Percentiles rank a stretch among this genome's conserved stretches.
These are phyloP conservation scores for Parasteatoda lunata DNA, from an alignment of 2,888 invertebrate species.

Conservation along the genomic window DNA sequence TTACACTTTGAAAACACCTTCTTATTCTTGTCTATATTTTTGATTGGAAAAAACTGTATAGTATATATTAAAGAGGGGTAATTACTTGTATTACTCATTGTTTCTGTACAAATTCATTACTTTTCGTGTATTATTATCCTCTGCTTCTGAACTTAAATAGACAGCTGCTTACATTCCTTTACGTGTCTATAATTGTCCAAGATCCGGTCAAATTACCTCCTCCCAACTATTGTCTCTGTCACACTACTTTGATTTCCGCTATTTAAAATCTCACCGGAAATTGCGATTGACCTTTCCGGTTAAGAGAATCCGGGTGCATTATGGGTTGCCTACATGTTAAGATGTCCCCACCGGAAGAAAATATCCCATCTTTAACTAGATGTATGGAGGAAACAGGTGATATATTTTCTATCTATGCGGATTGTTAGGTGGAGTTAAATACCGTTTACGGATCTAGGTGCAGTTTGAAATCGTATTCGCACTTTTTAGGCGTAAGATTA, in stretches of 20 bases:
- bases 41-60: too few relatives aligned
- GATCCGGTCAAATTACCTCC: conserved; percentile 6
- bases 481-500: neutral
- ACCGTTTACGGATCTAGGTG: neutral
- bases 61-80: too few relatives aligned
- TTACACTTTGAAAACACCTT: too few relatives aligned
- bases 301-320: conserved; percentile 34
- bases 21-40: too few relatives aligned
- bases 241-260: conserved; percentile 24
- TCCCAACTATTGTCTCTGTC: conserved; percentile 37
- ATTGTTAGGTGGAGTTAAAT: neutral
- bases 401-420: neutral
- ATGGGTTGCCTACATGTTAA: neutral
- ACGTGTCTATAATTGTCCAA: neutral
- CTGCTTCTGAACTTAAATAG: neutral
- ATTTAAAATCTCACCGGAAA: conserved; percentile 28
- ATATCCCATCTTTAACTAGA: neutral
- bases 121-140: too few relatives aligned
- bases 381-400: neutral
- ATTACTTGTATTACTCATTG: too few relatives aligned
- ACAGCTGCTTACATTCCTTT: neutral
- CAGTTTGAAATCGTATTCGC: neutral
- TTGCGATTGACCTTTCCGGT: conserved; percentile 44
- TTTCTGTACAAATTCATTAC: too few relatives aligned
- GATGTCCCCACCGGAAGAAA: neutral